A percentile compares a stretch with the other conserved stretches of the same genome.
Conservation (phyloP, 92 coral and sea anemone species). For the Actinostola sp. region DNA sequence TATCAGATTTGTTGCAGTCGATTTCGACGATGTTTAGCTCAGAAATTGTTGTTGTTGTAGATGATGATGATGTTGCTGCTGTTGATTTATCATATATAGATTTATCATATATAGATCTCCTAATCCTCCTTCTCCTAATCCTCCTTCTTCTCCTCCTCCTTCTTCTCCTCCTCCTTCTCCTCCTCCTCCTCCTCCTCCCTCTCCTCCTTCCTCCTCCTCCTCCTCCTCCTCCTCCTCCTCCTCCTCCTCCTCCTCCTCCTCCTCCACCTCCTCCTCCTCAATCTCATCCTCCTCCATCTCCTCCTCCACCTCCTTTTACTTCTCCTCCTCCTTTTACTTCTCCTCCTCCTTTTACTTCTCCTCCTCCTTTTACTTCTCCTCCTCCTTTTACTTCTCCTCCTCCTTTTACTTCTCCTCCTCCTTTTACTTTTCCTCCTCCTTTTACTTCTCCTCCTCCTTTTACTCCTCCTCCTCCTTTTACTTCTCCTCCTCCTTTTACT, state of each 20-base stretch:
- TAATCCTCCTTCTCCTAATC: too few relatives aligned
- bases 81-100: too few relatives aligned
- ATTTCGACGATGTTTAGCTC: too few relatives aligned
- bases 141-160: not conserved
- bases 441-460: too few relatives aligned
- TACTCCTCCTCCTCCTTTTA: too few relatives aligned
- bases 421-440: not conserved
- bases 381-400: not conserved
- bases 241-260: not conserved
- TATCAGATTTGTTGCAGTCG: too few relatives aligned
- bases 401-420: constrained; percentile 6
- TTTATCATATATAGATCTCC: not conserved
- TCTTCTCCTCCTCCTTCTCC: not conserved
- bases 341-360: not conserved
- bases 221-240: not conserved
- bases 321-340: not conserved
- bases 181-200: not conserved
- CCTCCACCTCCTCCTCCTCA: not conserved
- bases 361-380: not conserved
- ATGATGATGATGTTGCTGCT: too few relatives aligned
- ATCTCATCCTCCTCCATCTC: too few relatives aligned
- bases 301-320: not conserved
- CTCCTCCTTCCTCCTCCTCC: not conserved
- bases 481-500: too few relatives aligned
- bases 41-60: too few relatives aligned